phyloP scores from a whole-genome alignment of 2,113 vertebrate species.

The Balaenoptera acutorostrata region DNA sequence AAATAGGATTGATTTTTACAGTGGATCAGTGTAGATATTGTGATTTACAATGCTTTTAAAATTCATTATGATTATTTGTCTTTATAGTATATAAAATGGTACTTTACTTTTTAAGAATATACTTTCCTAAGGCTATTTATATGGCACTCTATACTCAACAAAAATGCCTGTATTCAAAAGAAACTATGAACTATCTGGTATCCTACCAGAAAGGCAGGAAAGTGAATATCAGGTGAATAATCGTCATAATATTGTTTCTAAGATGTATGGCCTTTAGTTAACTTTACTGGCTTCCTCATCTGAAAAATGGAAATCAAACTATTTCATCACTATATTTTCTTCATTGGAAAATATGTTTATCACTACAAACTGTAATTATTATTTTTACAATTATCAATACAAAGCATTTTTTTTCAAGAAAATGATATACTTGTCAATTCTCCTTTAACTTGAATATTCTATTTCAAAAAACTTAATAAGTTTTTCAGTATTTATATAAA shows the following conservation, averaged over 20 bases:
- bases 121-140: neutral
- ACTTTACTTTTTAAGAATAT: neutral
- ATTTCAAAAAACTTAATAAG: constrained; percentile 10
- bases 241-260: neutral
- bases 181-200: neutral
- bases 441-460: neutral
- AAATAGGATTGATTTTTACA: neutral
- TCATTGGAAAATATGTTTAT: neutral
- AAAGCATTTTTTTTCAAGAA: neutral
- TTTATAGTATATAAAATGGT: neutral
- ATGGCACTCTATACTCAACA: neutral
- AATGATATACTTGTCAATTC: neutral
- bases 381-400: neutral
- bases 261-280: neutral
- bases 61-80: neutral
- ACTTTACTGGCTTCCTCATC: neutral
- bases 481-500: constrained; percentile 25
- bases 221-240: neutral
- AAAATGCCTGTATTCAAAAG: neutral
- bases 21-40: neutral
- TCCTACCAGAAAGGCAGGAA: neutral
- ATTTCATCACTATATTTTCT: neutral
- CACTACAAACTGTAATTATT: neutral
- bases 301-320: neutral
- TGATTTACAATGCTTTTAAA: neutral